Conservation (phyloP, 2,113 vertebrate genomes). For the human region DNA sequence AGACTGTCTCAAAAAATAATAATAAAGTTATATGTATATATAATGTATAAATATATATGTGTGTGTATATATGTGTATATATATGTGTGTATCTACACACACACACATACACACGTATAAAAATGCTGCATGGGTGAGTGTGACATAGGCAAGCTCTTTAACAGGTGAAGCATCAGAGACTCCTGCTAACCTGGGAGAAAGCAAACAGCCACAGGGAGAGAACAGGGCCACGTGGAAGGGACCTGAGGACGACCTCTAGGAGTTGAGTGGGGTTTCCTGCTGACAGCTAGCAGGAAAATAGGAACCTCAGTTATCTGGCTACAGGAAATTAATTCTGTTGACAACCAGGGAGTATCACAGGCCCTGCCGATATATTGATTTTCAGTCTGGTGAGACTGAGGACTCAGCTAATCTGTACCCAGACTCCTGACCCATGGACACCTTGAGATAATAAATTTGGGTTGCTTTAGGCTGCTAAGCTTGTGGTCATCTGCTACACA, state of each 20-base stretch:
- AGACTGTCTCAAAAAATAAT: too few species aligned
- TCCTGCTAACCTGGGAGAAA: background rate
- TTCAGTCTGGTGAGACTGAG: background rate
- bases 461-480: background rate
- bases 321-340: background rate
- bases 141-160: background rate
- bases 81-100: too few species aligned
- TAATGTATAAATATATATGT: too few species aligned
- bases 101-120: too few species aligned
- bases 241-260: background rate
- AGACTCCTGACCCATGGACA: background rate
- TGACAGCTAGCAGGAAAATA: background rate
- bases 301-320: background rate
- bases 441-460: background rate
- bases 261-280: background rate
- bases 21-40: too few species aligned
- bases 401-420: background rate
- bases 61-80: too few species aligned
- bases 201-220: background rate
- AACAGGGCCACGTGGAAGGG: background rate
- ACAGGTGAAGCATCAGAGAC: background rate
- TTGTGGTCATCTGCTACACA: background rate
- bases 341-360: background rate
- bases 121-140: background rate
- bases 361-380: background rate